Evolutionary conservation across 2,113 vertebrate species (phyloP).

Genomic region (Etheostoma cragini): DNA sequence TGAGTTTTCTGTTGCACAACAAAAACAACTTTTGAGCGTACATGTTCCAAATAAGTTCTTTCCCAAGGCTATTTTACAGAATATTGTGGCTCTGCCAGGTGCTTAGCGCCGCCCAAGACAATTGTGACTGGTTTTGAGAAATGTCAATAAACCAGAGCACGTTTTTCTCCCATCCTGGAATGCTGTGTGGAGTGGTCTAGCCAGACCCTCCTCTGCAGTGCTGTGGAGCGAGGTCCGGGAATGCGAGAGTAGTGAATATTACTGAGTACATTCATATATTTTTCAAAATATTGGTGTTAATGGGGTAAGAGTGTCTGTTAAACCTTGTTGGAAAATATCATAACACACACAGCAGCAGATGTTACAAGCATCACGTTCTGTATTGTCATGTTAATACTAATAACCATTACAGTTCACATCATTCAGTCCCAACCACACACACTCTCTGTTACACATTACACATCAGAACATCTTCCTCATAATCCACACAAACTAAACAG

Average conservation of each 20-base stretch:
- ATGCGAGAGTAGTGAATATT: not conserved
- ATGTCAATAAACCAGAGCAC: no score
- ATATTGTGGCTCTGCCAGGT: no score
- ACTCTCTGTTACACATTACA: conserved; percentile 66
- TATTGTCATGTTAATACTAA: conserved; percentile 81
- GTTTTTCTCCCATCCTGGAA: no score
- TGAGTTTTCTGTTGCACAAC: no score
- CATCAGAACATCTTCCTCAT: conserved; percentile 57
- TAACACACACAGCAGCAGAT: conserved; percentile 32
- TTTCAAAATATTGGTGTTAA: not conserved
- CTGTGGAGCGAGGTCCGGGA: no score
- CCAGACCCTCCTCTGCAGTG: no score
- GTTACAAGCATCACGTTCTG: conserved; percentile 74
- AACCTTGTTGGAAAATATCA: not conserved
- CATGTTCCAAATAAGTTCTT: no score
- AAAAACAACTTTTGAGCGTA: no score
- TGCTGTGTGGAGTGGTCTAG: no score
- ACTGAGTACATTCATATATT: not conserved
- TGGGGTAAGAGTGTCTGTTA: not conserved
- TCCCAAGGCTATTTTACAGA: no score
- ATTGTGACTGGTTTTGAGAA: no score
- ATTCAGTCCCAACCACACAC: conserved; percentile 76
- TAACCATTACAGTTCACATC: conserved; percentile 68
- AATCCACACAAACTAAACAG: conserved; percentile 59
- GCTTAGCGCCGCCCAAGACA: no score